These are phyloP conservation scores for Apamea anceps DNA, from an alignment of 2,888 invertebrate species.

Conservation along the genomic window DNA sequence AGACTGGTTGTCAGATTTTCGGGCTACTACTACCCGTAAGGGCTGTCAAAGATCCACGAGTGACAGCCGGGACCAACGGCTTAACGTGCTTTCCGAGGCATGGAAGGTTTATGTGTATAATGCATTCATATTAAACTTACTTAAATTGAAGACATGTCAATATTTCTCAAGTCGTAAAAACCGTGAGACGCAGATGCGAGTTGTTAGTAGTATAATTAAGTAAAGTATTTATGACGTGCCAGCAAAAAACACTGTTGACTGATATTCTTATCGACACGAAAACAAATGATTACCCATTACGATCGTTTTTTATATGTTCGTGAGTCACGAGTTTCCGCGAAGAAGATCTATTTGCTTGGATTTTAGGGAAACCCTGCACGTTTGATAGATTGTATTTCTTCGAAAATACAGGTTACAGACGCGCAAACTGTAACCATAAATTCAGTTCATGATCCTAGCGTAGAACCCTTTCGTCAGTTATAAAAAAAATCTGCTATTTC, in stretches of 20 bases:
- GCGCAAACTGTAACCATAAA: neutral
- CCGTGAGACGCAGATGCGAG: neutral
- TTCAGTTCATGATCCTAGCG: neutral
- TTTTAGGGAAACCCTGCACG: neutral
- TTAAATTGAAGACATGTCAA: neutral
- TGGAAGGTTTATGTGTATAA: too few relatives aligned
- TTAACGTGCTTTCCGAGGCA: too few relatives aligned
- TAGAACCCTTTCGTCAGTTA: neutral
- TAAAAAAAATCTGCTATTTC: neutral
- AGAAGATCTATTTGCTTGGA: neutral
- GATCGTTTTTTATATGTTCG: constrained; percentile 27
- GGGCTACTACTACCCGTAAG: too few relatives aligned
- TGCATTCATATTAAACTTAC: neutral
- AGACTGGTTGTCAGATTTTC: too few relatives aligned
- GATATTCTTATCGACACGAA: constrained; percentile 41
- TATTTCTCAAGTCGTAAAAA: neutral
- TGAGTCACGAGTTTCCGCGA: constrained; percentile 38
- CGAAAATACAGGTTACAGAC: neutral
- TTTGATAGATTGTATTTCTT: neutral
- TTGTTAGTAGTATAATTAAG: neutral
- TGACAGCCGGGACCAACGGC: too few relatives aligned
- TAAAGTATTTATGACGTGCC: constrained; percentile 20
- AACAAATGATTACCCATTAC: constrained; percentile 53
- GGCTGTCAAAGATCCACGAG: too few relatives aligned
- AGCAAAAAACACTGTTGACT: constrained; percentile 31